Evolutionary conservation across 2,888 invertebrate species (phyloP), one percentile per base, ranked within the genome.

Genomic region (Eilema depressum): DNA sequence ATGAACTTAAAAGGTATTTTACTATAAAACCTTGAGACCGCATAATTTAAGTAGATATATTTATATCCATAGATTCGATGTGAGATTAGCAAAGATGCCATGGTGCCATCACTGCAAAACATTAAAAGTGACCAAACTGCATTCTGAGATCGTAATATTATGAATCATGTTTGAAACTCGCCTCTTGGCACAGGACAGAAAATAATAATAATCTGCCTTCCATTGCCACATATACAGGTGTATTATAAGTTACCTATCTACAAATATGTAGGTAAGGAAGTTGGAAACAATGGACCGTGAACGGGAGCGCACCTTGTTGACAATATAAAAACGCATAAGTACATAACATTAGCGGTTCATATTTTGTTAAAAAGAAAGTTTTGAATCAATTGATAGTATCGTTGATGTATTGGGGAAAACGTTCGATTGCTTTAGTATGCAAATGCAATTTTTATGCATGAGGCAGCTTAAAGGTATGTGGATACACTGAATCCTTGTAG

Each of bases 151-250:
- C 83, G 86, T 85, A 85, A 85, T 84, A 33, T 25, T 77, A 88
- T 94, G 94, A 94, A 88, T 94, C 94, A 94, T 88, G 86, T 84
- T 86, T 86, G 86, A 79, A 87, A 85, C 86, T 85, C 81, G 88
- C 79, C 72, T 88, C 89, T 93, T 93, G 93, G 92, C 93, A 92
- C 86, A 85, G 85, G 86, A 84, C 86, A 83, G 83, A 86, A 82
- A 86, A 88, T 88, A 89, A 90, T 89, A 90, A 85, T 89, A 83
- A 74, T 73, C 71, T 76, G 79, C 82, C 83, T 90, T 88, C 84
- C 84, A 83, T 83, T 83, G 84, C 83, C 82, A 82, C 79, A 85
- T 20, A 83, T 87, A 82, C 84, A 85, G 86, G 85, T 89, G 85
- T 84, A 84, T 82, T 86, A 85, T 83, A 85, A 81, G 79, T 83